Base-by-base conservation (phyloP, 1,140 invertebrate species). In the Apis laboriosa region DNA sequence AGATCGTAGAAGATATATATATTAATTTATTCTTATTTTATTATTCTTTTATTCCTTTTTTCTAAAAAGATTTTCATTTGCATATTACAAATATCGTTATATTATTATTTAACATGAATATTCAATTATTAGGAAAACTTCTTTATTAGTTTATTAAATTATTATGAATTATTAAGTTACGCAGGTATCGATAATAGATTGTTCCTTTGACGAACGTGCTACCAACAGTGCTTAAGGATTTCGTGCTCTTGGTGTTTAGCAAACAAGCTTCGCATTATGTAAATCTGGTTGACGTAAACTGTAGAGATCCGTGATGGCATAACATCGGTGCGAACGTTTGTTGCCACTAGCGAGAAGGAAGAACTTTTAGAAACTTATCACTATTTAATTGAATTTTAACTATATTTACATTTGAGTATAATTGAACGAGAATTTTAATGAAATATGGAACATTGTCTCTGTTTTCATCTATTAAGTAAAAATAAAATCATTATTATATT, bases 91-190 rank as follows among this genome's bases (percentile, higher is more conserved):
- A 43, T 43, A 43, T 43, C 5, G 5, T 43, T 43, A 43, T 43
- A 43, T 43, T 43, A 43, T 7, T 4, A 43, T 43, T 43, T 43
- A 43, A 43, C 34, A 43, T 0, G 34, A 43, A 43, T 43, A 43
- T 43, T 43, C 34, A 68, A 49, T 67, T 64, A 64, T 66, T 21
- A 11, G 0, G 7, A 9, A 24, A 70, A 53, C 8, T 34, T 58
- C n/a, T 24, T 34, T 2, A 68, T 77, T 68, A 77, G 15, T 77
- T 77, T 9, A 53, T n/a, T 43, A 49, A 77, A 68, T 49, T 77
- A 77, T 58, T 77, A 66, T 2, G 1, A 34, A 28, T 13, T 24
- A 24, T 24, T 24, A n/a, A 43, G 43, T 60, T 49, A 58, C 8
- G 64, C 28, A 24, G 15, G 64, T n/a, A 43, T 55, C 53, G 75